Percentiles rank a stretch among this genome's conserved stretches.
Conservation (phyloP, 2,888 invertebrate species). For the Phania funesta region DNA sequence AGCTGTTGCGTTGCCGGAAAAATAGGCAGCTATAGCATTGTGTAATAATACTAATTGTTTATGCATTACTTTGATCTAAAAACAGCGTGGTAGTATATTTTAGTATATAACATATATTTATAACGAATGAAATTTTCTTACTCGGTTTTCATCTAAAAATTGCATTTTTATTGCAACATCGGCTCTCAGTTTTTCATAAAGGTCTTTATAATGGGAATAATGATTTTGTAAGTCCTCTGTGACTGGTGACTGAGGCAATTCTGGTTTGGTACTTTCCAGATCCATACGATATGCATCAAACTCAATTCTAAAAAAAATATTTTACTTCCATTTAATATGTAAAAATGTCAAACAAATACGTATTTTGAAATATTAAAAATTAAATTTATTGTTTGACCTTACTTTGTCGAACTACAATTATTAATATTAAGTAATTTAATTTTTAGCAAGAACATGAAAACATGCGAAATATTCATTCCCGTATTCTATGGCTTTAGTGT, state of each 20-base stretch:
- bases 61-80: conserved; percentile 98
- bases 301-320: conserved; percentile 88
- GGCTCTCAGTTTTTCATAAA: conserved; percentile 94
- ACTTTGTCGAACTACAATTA: too few species aligned
- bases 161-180: conserved; percentile 98
- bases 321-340: not conserved
- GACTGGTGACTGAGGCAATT: conserved; percentile 81
- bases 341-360: not conserved
- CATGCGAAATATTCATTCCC: too few species aligned
- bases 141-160: conserved; percentile 98
- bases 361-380: too few species aligned
- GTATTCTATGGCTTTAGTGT: too few species aligned
- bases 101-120: not conserved
- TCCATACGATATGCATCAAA: conserved; percentile 99
- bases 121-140: conserved; percentile 78
- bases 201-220: conserved; percentile 91
- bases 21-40: conserved; percentile 98
- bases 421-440: too few species aligned
- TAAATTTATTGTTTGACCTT: too few species aligned
- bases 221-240: conserved; percentile 90
- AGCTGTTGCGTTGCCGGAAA: conserved; percentile 96
- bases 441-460: too few species aligned
- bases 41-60: conserved; percentile 97
- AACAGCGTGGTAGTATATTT: not conserved
- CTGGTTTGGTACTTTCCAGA: conserved; percentile 89